Conservation (phyloP, 2,113 vertebrate genomes). For the Eulemur macaco region DNA sequence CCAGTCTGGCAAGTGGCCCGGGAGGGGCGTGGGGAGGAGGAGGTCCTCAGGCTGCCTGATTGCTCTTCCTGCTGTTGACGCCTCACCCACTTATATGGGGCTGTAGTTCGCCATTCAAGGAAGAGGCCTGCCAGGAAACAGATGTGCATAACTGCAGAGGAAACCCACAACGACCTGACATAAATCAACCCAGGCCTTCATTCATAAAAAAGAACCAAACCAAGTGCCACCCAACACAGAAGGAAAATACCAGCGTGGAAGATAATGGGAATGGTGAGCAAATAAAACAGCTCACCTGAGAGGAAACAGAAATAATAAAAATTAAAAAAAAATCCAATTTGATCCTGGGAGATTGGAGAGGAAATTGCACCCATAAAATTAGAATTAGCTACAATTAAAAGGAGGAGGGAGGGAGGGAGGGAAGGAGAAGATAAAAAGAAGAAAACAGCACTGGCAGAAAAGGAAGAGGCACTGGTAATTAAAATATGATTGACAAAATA, state of each 20-base stretch:
- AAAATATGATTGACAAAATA: not conserved
- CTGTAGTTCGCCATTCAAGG: not conserved
- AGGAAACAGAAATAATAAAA: not conserved
- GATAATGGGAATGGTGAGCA: not conserved
- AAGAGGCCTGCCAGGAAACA: constrained; percentile 54
- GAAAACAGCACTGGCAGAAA: not conserved
- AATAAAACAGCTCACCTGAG: not conserved
- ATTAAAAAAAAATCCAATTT: not conserved
- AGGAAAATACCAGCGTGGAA: not conserved
- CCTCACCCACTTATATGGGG: constrained; percentile 7
- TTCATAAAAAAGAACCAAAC: constrained; percentile 60
- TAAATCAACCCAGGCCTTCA: constrained; percentile 29
- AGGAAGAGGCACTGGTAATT: not conserved
- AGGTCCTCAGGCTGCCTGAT: not conserved
- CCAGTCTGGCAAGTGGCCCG: not conserved
- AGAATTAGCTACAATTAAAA: not conserved
- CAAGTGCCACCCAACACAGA: not conserved
- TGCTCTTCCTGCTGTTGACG: not conserved
- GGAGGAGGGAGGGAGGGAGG: not conserved
- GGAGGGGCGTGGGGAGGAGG: not conserved
- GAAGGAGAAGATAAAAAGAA: not conserved
- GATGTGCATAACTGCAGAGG: constrained; percentile 27
- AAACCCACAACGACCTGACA: not conserved
- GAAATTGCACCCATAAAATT: constrained; percentile 54
- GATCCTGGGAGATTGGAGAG: constrained; percentile 22